phyloP scores from a whole-genome alignment of 2,797 vertebrate species.

The Capromys pilorides region DNA sequence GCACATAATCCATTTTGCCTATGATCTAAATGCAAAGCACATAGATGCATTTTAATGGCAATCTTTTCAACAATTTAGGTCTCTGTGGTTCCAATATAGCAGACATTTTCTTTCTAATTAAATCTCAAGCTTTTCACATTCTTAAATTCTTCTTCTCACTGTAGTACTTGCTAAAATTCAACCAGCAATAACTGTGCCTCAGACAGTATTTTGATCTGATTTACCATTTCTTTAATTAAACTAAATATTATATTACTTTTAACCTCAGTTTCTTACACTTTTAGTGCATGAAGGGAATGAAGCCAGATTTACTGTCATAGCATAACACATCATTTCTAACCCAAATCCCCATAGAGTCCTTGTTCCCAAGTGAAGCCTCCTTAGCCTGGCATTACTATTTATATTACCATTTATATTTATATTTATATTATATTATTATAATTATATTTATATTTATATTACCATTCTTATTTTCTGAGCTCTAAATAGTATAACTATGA shows the following conservation, averaged over 20 bases:
- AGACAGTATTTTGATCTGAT: neutral
- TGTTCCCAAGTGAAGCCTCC: neutral
- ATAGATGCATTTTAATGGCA: neutral
- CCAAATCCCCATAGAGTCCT: neutral
- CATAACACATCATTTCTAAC: neutral
- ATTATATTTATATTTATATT: too few relatives aligned
- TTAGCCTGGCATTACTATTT: neutral
- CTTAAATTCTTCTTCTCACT: neutral
- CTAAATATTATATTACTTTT: neutral
- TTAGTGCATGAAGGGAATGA: neutral
- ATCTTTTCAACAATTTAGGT: neutral
- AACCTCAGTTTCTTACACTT: neutral
- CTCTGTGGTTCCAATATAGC: neutral
- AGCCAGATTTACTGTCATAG: neutral
- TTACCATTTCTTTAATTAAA: neutral
- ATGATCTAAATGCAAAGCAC: neutral
- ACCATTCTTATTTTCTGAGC: neutral
- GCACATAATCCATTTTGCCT: neutral
- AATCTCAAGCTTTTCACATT: neutral
- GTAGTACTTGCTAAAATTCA: neutral
- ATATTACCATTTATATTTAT: too few relatives aligned
- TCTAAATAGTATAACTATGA: neutral
- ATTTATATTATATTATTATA: too few relatives aligned
- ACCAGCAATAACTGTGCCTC: neutral
- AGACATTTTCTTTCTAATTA: neutral